Base-by-base conservation (phyloP, 2,113 vertebrate genomes). In the Otis tarda region DNA sequence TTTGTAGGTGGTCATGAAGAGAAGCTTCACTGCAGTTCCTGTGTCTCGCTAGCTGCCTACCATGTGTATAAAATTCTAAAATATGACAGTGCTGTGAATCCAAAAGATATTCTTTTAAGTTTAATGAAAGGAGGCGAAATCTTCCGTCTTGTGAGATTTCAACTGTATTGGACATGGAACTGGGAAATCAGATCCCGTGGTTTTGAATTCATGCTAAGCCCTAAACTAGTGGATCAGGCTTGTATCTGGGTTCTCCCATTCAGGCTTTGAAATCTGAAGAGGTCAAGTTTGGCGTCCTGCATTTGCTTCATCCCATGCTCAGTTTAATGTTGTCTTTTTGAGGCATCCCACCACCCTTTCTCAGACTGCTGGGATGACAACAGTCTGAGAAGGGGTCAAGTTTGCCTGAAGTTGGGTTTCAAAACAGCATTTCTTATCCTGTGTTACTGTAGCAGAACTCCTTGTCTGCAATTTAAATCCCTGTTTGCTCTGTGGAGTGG, bases 121-220 rank as follows among this genome's bases (percentile, higher is more conserved):
- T 61, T 31, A 70, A 43, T 45, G 55, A 35, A 70, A 96, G 47
- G 56, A 93, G 20, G 4, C 1, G 2, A 67, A 67, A 41, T 28
- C 37, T 64, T 25, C 4, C 1, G 0, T 47, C 60, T 43, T 27
- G 31, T 41, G 43, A 52, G 22, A 27, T 84, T 75, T 59, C 69
- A 81, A 3, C 73, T 23, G 11, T 13, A 2, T 47, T 3, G 7
- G 59, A 45, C 33, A 30, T 0, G 0, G 59, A 55, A 19, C 31
- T 81, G 64, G 64, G 65, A 82, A 64, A 50, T 59, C 27, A 43
- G 16, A n/a, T 53, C 63, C 63, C 8, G 5, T 33, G 30, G 65
- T 37, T 86, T 23, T 56, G 60, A 67, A 27, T 41, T 73, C 23
- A 21, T 27, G 25, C n/a, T 45, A 39, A 91, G 63, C 24, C 33